phyloP scores from a whole-genome alignment of 2,797 vertebrate species.

The Channa striata region DNA sequence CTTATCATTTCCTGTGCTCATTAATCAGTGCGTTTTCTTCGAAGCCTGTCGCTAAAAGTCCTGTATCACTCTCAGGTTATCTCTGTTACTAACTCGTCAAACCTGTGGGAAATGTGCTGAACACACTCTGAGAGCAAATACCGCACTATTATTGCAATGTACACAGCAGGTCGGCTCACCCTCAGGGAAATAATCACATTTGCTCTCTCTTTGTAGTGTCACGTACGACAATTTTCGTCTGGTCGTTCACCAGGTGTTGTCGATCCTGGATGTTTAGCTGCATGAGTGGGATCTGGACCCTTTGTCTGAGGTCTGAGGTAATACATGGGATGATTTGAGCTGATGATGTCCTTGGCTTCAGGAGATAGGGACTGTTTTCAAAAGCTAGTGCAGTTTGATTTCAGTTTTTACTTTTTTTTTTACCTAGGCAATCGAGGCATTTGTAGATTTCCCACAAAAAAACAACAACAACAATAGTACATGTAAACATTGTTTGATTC shows the following conservation, averaged over 20 bases:
- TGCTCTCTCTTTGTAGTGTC: slow-evolving; percentile 19
- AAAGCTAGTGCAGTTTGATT: neutral
- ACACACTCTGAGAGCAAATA: slow-evolving; percentile 50
- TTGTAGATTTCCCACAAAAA: too few relatives aligned
- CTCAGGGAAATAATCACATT: slow-evolving; percentile 62
- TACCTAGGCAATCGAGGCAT: neutral
- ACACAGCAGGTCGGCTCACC: slow-evolving; percentile 49
- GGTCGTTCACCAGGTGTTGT: slow-evolving; percentile 35
- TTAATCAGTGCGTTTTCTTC: slow-evolving; percentile 64
- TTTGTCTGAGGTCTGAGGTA: neutral
- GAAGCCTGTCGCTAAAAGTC: slow-evolving; percentile 9
- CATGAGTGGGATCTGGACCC: neutral
- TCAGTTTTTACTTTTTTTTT: neutral
- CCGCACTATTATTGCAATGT: slow-evolving; percentile 70
- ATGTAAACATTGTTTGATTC: neutral
- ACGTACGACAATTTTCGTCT: neutral
- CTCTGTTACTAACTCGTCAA: slow-evolving; percentile 50
- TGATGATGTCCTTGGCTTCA: slow-evolving; percentile 7
- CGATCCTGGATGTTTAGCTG: slow-evolving; percentile 31
- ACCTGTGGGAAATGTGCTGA: slow-evolving; percentile 78
- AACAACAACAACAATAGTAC: neutral
- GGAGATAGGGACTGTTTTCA: slow-evolving; percentile 5
- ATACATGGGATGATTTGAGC: neutral
- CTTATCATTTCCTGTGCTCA: neutral
- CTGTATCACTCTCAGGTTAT: slow-evolving; percentile 22